phyloP scores from a whole-genome alignment of 92 coral and sea anemone species.

The Hydrozoanthus gracilis region DNA sequence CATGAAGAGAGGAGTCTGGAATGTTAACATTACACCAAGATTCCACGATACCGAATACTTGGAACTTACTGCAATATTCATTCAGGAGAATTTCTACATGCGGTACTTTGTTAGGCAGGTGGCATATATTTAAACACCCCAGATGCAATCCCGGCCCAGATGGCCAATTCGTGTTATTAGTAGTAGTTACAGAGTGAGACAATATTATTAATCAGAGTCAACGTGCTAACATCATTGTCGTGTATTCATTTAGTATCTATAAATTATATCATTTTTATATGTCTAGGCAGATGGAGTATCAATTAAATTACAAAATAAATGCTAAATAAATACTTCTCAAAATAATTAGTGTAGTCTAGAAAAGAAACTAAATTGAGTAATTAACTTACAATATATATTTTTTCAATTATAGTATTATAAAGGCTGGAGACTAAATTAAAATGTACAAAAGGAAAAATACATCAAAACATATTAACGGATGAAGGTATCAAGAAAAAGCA shows the following conservation, averaged over 20 bases:
- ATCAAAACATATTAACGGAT: not conserved
- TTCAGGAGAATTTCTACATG: not conserved
- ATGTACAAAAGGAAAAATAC: not conserved
- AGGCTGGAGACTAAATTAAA: not conserved
- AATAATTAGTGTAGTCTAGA: too few relatives aligned
- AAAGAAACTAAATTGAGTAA: too few relatives aligned
- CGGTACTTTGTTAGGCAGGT: conserved; percentile 8
- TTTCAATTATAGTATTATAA: not conserved
- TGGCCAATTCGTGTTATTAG: conserved; percentile 10
- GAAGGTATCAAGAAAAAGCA: too few relatives aligned
- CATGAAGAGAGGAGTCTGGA: not conserved
- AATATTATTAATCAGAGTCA: not conserved
- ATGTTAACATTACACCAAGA: conserved; percentile 2
- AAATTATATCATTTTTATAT: too few relatives aligned
- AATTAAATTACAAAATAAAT: too few relatives aligned
- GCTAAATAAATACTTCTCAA: too few relatives aligned
- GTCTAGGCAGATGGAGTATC: too few relatives aligned
- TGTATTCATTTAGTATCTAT: not conserved
- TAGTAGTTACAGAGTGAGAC: conserved; percentile 3
- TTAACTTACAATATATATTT: too few relatives aligned
- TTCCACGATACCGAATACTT: conserved; percentile 2
- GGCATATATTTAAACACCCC: conserved; percentile 12
- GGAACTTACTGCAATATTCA: not conserved
- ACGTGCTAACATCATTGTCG: not conserved
- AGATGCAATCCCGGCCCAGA: conserved; percentile 4